phyloP scores from a whole-genome alignment of 2,113 vertebrate genomes.

The Argyrosomus japonicus region DNA sequence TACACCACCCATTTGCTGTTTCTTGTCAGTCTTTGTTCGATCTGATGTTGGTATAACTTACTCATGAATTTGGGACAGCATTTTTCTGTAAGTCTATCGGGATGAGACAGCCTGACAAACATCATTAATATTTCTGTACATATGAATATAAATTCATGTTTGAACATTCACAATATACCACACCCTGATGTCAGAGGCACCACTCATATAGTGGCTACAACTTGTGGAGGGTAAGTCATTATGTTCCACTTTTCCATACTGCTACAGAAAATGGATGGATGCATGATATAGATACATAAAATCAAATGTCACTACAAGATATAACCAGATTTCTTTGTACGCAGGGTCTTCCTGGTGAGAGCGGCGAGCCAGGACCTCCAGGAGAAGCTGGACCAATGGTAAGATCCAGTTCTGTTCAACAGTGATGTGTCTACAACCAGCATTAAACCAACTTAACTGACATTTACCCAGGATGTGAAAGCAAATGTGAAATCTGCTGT shows the following conservation, averaged over 20 bases:
- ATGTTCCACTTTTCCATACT: no score
- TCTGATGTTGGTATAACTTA: background rate
- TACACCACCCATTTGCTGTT: background rate
- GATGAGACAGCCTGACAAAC: background rate
- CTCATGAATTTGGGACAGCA: background rate
- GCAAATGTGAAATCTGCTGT: background rate
- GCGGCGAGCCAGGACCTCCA: conserved; percentile 69
- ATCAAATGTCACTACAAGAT: no score
- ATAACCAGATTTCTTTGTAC: no score
- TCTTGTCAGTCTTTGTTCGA: background rate
- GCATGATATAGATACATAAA: no score
- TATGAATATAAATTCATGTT: background rate
- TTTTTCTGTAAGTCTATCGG: no score
- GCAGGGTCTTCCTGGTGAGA: conserved; percentile 72
- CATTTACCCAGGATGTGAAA: background rate
- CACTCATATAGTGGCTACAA: background rate
- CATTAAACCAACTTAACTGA: background rate
- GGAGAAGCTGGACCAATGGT: conserved; percentile 78
- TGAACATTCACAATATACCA: background rate
- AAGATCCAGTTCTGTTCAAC: conserved; percentile 26
- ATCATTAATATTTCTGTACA: background rate
- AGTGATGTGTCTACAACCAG: background rate
- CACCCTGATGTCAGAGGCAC: no score
- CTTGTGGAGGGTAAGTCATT: no score
- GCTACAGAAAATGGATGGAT: no score